Conservation (phyloP, 1,140 invertebrate genomes). For the Zaprionus taronus region DNA sequence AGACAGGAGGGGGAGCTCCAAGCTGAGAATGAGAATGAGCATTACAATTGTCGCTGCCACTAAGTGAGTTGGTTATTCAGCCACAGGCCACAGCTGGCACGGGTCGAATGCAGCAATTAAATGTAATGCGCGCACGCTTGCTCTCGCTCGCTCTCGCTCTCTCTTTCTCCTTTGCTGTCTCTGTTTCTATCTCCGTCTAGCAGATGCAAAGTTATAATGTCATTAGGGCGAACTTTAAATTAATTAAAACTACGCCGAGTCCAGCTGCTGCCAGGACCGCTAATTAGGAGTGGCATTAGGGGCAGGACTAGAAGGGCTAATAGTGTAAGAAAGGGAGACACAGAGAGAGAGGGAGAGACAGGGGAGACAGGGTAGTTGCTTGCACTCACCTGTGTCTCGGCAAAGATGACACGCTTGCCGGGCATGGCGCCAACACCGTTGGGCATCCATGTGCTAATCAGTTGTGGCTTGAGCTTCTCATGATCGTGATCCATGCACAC, state of each 20-base stretch:
- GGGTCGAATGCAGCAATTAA: slow-evolving; percentile 71
- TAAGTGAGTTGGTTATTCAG: slow-evolving; percentile 43
- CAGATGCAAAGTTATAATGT: slow-evolving; percentile 79
- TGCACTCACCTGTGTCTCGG: slow-evolving; percentile 91
- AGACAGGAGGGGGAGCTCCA: no score
- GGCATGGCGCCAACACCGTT: slow-evolving; percentile 93
- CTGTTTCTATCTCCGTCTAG: not conserved
- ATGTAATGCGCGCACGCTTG: slow-evolving; percentile 47
- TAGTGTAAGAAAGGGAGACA: not conserved
- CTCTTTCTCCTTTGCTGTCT: not conserved
- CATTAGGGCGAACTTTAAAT: slow-evolving; percentile 81
- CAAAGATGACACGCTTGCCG: slow-evolving; percentile 92
- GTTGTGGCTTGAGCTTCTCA: slow-evolving; percentile 91
- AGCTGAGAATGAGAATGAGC: slow-evolving; percentile 15
- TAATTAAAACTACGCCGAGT: slow-evolving; percentile 76
- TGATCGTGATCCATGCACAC: slow-evolving; percentile 95
- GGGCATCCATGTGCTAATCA: slow-evolving; percentile 94
- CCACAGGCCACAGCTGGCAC: slow-evolving; percentile 60
- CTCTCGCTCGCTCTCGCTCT: not conserved
- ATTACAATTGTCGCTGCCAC: slow-evolving; percentile 45
- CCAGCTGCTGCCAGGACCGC: slow-evolving; percentile 69
- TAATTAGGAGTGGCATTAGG: slow-evolving; percentile 74
- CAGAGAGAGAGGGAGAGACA: not conserved
- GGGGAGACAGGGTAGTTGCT: not conserved
- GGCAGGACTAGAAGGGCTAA: slow-evolving; percentile 9